These are phyloP conservation scores for Hyposoter didymator DNA, from an alignment of 2,888 invertebrate species.

Conservation along the genomic window DNA sequence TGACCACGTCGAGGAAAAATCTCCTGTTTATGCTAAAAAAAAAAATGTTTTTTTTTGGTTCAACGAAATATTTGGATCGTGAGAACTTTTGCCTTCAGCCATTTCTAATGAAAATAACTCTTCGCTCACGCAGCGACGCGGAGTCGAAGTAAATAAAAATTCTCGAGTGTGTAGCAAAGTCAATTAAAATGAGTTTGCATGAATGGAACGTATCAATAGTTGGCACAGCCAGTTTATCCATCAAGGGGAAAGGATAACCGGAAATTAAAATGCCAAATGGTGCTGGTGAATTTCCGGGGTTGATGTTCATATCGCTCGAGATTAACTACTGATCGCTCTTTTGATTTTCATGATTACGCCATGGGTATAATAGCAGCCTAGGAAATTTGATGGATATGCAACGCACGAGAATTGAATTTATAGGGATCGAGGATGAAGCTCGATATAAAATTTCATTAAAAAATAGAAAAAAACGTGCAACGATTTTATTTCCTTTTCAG, in stretches of 20 bases:
- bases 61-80: too few species aligned
- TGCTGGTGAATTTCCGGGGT: constrained; percentile 15
- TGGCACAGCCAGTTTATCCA: constrained; percentile 6
- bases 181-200: neutral
- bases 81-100: neutral
- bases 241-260: constrained; percentile 18
- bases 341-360: constrained; percentile 2
- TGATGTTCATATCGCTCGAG: neutral
- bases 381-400: neutral
- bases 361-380: neutral
- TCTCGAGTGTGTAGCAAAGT: neutral
- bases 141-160: neutral
- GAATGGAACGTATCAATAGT: constrained; percentile 6
- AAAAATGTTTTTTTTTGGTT: too few species aligned
- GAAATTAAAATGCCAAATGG: constrained; percentile 16
- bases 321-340: constrained; percentile 2
- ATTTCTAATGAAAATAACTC: neutral
- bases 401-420: neutral
- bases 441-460: neutral
- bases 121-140: neutral
- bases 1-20: too few species aligned
- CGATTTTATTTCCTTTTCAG: neutral
- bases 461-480: neutral
- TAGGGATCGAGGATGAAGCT: neutral
- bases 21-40: too few species aligned